phyloP scores from a whole-genome alignment of 2,888 invertebrate genomes.

The Pheosia gnoma region DNA sequence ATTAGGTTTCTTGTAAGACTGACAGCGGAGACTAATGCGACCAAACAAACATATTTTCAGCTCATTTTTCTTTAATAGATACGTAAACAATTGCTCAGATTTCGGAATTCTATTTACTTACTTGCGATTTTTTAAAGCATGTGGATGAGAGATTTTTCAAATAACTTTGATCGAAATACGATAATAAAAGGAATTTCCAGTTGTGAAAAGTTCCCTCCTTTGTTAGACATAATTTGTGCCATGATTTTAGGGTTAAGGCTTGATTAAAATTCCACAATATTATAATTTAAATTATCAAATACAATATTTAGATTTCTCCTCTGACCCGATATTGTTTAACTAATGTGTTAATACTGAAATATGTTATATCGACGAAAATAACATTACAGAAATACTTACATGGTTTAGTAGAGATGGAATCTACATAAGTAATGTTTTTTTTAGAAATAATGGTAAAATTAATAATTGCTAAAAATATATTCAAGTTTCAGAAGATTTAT shows the following conservation, averaged over 20 bases:
- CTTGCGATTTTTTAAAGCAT: constrained; percentile 44
- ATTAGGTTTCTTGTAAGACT: constrained; percentile 79
- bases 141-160: constrained; percentile 49
- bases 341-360: constrained; percentile 18
- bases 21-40: constrained; percentile 72
- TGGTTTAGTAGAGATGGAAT: not conserved
- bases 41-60: constrained; percentile 67
- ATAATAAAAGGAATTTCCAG: constrained; percentile 62
- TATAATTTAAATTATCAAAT: constrained; percentile 36
- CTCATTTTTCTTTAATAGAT: constrained; percentile 59
- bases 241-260: constrained; percentile 77
- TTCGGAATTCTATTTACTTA: constrained; percentile 55
- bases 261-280: constrained; percentile 77
- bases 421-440: not conserved
- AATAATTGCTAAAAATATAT: constrained; percentile 49
- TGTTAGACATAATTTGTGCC: constrained; percentile 80
- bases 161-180: constrained; percentile 50
- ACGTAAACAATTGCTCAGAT: constrained; percentile 75
- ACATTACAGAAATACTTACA: constrained; percentile 32
- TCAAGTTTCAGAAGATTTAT: constrained; percentile 77
- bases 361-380: constrained; percentile 32
- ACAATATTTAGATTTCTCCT: constrained; percentile 20
- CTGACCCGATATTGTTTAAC: constrained; percentile 24
- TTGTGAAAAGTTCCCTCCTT: constrained; percentile 83
- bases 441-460: constrained; percentile 23